Evolutionary conservation across 1,140 invertebrate genomes (phyloP).

Genomic region (Dinothrombium tinctorium): DNA sequence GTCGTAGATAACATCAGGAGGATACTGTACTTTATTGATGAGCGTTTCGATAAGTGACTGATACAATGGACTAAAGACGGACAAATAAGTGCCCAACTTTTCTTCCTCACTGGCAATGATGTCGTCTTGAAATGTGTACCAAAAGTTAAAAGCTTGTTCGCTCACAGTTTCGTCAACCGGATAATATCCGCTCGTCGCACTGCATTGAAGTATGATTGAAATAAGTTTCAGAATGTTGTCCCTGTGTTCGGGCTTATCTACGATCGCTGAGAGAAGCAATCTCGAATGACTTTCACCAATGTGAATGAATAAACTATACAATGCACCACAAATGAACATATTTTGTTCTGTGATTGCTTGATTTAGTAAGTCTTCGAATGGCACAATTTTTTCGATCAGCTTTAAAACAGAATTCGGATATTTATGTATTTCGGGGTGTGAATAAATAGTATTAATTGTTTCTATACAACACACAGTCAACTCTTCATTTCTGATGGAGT

Average conservation of each 20-base stretch:
- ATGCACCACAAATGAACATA: slow-evolving; percentile 21
- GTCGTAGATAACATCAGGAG: slow-evolving; percentile 23
- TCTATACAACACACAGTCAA: slow-evolving; percentile 36
- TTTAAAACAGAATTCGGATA: slow-evolving; percentile 26
- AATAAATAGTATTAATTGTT: slow-evolving; percentile 29
- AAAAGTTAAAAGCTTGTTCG: slow-evolving; percentile 60
- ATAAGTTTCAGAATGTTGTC: slow-evolving; percentile 27
- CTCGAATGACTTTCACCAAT: slow-evolving; percentile 38
- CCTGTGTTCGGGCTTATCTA: slow-evolving; percentile 19
- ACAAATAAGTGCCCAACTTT: slow-evolving; percentile 24
- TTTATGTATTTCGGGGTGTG: slow-evolving; percentile 25
- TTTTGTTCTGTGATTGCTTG: slow-evolving; percentile 18
- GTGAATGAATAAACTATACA: slow-evolving; percentile 35
- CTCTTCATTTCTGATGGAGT: slow-evolving; percentile 19
- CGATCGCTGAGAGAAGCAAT: slow-evolving; percentile 27
- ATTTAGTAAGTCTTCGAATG: slow-evolving; percentile 20
- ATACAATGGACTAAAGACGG: slow-evolving; percentile 36
- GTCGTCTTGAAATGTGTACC: slow-evolving; percentile 65
- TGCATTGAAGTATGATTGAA: slow-evolving; percentile 41
- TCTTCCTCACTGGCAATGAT: slow-evolving; percentile 27
- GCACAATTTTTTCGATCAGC: slow-evolving; percentile 25
- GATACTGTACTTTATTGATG: slow-evolving; percentile 36
- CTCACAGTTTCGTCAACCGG: slow-evolving; percentile 59
- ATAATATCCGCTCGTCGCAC: slow-evolving; percentile 49
- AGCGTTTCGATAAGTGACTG: slow-evolving; percentile 34